Evolutionary conservation across 2,888 invertebrate species (phyloP).

Genomic region (Cosmopolites sordidus): DNA sequence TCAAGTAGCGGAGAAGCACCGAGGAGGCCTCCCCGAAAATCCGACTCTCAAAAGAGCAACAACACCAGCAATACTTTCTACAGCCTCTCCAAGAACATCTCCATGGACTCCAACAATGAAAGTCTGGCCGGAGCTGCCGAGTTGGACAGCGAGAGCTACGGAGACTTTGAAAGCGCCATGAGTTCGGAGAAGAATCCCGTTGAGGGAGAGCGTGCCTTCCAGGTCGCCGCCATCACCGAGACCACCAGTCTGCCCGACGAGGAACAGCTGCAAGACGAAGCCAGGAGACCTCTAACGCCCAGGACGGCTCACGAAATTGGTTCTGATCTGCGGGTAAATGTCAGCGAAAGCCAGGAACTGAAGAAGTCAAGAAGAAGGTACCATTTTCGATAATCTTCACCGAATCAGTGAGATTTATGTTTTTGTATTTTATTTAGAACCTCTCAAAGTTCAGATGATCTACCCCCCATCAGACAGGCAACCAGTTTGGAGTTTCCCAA

Average conservation of each 20-base stretch:
- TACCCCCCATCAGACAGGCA: conserved; percentile 44
- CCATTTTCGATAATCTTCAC: too few species aligned
- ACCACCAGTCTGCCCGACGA: conserved; percentile 45
- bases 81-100: conserved; percentile 59
- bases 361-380: conserved; percentile 37
- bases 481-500: conserved; percentile 46
- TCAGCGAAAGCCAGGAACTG: conserved; percentile 50
- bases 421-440: conserved; percentile 22
- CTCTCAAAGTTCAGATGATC: conserved; percentile 50
- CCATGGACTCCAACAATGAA: conserved; percentile 57
- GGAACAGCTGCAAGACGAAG: conserved; percentile 27
- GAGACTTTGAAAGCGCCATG: conserved; percentile 64
- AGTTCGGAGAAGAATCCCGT: conserved; percentile 52
- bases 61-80: conserved; percentile 52
- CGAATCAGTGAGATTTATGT: too few species aligned
- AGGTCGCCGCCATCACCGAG: conserved; percentile 47
- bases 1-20: conserved; percentile 56
- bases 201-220: conserved; percentile 42
- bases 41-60: conserved; percentile 56
- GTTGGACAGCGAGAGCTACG: conserved; percentile 59
- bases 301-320: conserved; percentile 48
- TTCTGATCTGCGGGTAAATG: conserved; percentile 46
- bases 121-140: conserved; percentile 51
- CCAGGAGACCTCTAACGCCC: conserved; percentile 41
- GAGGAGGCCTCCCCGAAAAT: conserved; percentile 59